Percentiles rank a stretch among this genome's conserved stretches.
Evolutionary conservation across 30 jellyfish, hydroid and myxozoan species (phyloP).

Genomic region (Aurelia aurita complex sp. Pacific): DNA sequence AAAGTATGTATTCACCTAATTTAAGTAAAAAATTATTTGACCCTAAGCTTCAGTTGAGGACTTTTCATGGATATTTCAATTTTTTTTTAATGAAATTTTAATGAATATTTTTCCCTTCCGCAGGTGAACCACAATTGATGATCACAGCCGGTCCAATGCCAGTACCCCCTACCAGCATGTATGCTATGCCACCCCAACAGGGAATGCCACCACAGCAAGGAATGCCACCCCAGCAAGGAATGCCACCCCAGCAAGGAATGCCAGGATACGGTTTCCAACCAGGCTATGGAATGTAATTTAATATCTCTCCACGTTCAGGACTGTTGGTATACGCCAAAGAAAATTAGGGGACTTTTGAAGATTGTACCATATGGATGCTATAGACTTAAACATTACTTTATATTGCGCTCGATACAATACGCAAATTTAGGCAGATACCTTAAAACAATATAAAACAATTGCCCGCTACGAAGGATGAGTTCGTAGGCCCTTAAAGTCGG

Average conservation of each 20-base stretch:
- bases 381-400: conserved; percentile 25
- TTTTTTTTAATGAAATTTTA: no score
- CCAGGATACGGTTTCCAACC: conserved; percentile 76
- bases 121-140: conserved; percentile 94
- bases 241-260: conserved; percentile 41
- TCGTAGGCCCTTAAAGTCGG: no score
- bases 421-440: not conserved
- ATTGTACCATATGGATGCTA: conserved; percentile 55
- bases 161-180: conserved; percentile 84
- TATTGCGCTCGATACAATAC: conserved; percentile 4
- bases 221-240: conserved; percentile 49
- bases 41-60: no score
- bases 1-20: no score
- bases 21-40: no score
- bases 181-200: conserved; percentile 84
- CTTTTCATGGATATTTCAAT: no score
- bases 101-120: no score
- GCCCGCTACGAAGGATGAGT: no score
- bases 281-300: conserved; percentile 75
- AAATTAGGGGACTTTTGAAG: conserved; percentile 32
- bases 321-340: not conserved
- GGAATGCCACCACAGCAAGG: conserved; percentile 77
- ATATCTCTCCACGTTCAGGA: not conserved
- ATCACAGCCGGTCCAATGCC: conserved; percentile 93
- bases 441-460: not conserved